Percentiles rank a stretch among this genome's conserved stretches.
Conservation (phyloP, 2,113 vertebrate genomes). For the Salvelinus namaycush region DNA sequence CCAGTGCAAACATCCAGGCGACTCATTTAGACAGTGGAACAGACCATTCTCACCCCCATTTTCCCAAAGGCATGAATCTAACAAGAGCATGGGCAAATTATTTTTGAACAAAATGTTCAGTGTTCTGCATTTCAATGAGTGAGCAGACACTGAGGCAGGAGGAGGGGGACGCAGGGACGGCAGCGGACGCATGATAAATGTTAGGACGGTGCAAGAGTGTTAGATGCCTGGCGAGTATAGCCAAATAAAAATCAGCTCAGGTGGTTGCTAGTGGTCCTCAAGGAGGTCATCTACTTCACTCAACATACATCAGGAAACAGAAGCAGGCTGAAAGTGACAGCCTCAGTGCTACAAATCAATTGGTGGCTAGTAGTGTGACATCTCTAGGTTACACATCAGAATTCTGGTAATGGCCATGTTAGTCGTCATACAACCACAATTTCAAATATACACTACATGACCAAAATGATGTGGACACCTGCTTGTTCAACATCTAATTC, state of each 20-base stretch:
- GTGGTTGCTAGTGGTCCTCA: slow-evolving; percentile 20
- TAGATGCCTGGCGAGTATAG: slow-evolving; percentile 9
- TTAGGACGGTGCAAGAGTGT: slow-evolving; percentile 2
- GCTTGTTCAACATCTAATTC: too few species aligned
- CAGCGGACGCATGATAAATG: slow-evolving; percentile 39
- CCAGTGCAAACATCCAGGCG: slow-evolving; percentile 4
- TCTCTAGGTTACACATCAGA: too few species aligned
- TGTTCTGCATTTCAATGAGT: slow-evolving; percentile 24
- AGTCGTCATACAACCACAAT: too few species aligned
- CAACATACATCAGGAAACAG: slow-evolving; percentile 12
- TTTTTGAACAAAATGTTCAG: slow-evolving; percentile 13
- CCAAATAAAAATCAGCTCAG: slow-evolving; percentile 36
- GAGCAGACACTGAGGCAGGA: neutral
- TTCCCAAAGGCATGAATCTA: slow-evolving; percentile 3
- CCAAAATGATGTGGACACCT: too few species aligned
- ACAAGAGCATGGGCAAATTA: slow-evolving; percentile 14
- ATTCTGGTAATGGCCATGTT: too few species aligned
- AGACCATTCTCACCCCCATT: slow-evolving; percentile 7
- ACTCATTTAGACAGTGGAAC: slow-evolving; percentile 1
- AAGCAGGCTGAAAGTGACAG: slow-evolving; percentile 11
- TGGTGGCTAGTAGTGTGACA: neutral
- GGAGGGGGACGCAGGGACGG: neutral
- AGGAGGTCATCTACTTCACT: slow-evolving; percentile 27
- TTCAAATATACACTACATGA: too few species aligned
- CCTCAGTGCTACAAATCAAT: neutral